Evolutionary conservation across 1,140 invertebrate genomes (phyloP).

Genomic region (Watersipora subatra): DNA sequence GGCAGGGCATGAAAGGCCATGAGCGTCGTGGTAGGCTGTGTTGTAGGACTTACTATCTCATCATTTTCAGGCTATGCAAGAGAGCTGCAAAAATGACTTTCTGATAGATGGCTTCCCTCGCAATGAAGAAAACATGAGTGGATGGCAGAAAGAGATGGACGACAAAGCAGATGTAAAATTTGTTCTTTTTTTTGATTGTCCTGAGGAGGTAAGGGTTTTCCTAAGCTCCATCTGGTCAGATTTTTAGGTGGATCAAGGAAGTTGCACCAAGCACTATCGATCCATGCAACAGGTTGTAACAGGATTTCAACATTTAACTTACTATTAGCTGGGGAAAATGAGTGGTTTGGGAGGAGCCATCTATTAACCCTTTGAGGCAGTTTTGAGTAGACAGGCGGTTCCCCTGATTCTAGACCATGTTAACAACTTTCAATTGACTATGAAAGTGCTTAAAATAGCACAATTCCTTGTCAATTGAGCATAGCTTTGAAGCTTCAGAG

Average conservation of each 20-base stretch:
- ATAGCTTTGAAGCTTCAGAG: no score
- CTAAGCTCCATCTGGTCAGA: constrained; percentile 1
- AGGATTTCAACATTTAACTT: not conserved
- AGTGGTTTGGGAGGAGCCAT: not conserved
- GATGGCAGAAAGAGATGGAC: constrained; percentile 76
- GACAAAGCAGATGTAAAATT: constrained; percentile 72
- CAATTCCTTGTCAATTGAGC: no score
- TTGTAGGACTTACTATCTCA: no score
- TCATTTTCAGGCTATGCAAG: constrained; percentile 61
- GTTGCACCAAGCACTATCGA: not conserved
- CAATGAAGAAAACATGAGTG: constrained; percentile 89
- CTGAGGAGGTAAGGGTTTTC: constrained; percentile 49
- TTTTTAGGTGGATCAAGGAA: not conserved
- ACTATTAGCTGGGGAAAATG: not conserved
- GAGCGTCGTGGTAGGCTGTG: no score
- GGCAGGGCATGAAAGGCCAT: no score
- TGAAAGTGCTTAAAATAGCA: no score
- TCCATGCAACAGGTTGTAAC: not conserved
- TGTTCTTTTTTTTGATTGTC: constrained; percentile 86
- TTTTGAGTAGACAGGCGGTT: no score
- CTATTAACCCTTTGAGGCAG: not conserved
- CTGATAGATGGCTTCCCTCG: constrained; percentile 96
- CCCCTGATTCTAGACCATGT: no score
- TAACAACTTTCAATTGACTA: no score
- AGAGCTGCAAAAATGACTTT: constrained; percentile 53